These are phyloP conservation scores for Ibycter americanus DNA, from an alignment of 2,797 vertebrate species.

Conservation along the genomic window DNA sequence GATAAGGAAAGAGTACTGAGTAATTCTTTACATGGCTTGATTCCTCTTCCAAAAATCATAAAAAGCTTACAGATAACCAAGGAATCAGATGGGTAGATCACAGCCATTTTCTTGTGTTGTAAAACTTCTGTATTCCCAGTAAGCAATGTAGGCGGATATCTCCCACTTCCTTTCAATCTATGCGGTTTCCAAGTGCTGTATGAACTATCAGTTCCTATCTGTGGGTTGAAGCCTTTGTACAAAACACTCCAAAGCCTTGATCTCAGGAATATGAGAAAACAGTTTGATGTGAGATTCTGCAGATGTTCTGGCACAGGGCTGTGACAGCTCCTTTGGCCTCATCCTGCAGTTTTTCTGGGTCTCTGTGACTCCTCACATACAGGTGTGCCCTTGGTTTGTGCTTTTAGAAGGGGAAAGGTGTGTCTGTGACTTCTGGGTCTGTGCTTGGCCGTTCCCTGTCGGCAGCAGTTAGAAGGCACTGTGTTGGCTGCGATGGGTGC, in stretches of 20 bases:
- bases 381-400: background rate
- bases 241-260: conserved; percentile 18
- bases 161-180: conserved; percentile 42
- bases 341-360: background rate
- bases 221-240: conserved; percentile 23
- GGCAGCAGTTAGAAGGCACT: background rate
- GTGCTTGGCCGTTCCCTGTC: fast-evolving
- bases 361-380: background rate
- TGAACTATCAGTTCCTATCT: conserved; percentile 43
- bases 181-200: background rate
- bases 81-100: conserved; percentile 24
- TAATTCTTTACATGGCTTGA: conserved; percentile 2
- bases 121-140: conserved; percentile 28
- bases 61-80: conserved; percentile 29
- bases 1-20: background rate
- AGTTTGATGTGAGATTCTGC: conserved; percentile 10
- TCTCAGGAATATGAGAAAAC: conserved; percentile 42
- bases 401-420: background rate
- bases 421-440: background rate
- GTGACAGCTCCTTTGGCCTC: background rate
- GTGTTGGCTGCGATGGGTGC: background rate
- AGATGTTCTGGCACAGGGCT: conserved; percentile 29
- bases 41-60: conserved; percentile 15
- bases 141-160: conserved; percentile 35
- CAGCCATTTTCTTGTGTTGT: background rate